phyloP scores from a whole-genome alignment of 2,797 vertebrate species.

The Mormyrops boulengeri region DNA sequence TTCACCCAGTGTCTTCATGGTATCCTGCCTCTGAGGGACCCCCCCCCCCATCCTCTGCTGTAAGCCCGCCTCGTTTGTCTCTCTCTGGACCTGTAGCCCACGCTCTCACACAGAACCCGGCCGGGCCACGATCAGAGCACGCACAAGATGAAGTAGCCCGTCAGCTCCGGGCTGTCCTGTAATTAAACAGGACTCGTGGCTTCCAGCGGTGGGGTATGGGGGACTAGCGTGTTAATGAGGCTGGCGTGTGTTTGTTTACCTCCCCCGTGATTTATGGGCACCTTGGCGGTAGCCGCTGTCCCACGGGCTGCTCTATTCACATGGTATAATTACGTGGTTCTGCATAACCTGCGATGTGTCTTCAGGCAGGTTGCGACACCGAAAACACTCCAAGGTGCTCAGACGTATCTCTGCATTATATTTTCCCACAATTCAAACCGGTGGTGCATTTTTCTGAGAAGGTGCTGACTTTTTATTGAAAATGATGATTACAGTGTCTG shows the following conservation, averaged over 20 bases:
- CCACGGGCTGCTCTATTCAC: background rate
- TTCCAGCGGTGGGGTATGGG: background rate
- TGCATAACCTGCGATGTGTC: background rate
- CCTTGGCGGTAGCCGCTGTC: background rate
- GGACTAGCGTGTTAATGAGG: background rate
- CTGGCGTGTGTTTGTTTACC: constrained; percentile 4
- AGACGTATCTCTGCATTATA: background rate
- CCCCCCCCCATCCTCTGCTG: background rate
- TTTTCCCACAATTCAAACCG: background rate
- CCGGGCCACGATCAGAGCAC: background rate
- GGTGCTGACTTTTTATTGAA: background rate
- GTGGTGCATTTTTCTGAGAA: background rate
- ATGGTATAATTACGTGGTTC: background rate
- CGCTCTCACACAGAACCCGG: background rate
- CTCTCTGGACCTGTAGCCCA: background rate
- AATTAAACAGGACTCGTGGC: background rate
- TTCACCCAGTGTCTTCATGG: constrained; percentile 32
- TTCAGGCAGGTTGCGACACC: background rate
- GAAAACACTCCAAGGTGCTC: background rate
- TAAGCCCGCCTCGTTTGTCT: background rate
- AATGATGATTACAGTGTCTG: constrained; percentile 7
- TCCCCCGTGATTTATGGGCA: background rate
- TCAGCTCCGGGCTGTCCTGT: background rate
- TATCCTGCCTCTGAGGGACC: constrained; percentile 10
- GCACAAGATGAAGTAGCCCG: background rate